These are phyloP conservation scores for Xylocampa areola DNA, from an alignment of 2,888 invertebrate species.

Conservation along the genomic window DNA sequence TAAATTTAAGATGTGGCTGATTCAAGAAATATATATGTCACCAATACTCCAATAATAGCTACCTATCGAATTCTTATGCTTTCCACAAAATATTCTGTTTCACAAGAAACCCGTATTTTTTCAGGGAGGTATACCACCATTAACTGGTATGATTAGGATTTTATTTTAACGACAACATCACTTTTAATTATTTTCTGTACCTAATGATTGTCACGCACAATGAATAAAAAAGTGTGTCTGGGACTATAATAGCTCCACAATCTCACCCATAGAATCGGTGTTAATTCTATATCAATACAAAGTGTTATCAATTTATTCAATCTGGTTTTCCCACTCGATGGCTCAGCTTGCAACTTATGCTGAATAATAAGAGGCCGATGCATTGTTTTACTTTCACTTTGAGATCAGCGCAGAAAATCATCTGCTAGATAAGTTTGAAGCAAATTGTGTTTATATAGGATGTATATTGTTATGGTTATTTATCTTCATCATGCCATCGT, in stretches of 20 bases:
- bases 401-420: slow-evolving; percentile 28
- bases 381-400: slow-evolving; percentile 48
- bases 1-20: too few relatives aligned
- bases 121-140: too few relatives aligned
- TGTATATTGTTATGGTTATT: background rate
- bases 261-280: slow-evolving; percentile 8
- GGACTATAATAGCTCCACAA: background rate
- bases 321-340: slow-evolving; percentile 38
- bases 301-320: slow-evolving; percentile 27
- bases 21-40: too few relatives aligned
- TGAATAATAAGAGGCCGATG: slow-evolving; percentile 41
- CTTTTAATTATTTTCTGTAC: too few relatives aligned
- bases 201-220: too few relatives aligned
- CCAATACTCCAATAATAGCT: too few relatives aligned
- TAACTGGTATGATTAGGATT: too few relatives aligned
- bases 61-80: too few relatives aligned
- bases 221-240: too few relatives aligned
- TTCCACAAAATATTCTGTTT: too few relatives aligned
- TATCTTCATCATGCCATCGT: background rate
- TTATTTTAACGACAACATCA: too few relatives aligned
- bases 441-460: background rate
- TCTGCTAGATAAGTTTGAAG: slow-evolving; percentile 15
- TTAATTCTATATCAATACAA: slow-evolving; percentile 16
- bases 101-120: too few relatives aligned
- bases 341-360: slow-evolving; percentile 25